Percentiles rank a stretch among this genome's conserved stretches.
Evolutionary conservation across 2,888 invertebrate species (phyloP).

Genomic region (Hyposoter didymator): DNA sequence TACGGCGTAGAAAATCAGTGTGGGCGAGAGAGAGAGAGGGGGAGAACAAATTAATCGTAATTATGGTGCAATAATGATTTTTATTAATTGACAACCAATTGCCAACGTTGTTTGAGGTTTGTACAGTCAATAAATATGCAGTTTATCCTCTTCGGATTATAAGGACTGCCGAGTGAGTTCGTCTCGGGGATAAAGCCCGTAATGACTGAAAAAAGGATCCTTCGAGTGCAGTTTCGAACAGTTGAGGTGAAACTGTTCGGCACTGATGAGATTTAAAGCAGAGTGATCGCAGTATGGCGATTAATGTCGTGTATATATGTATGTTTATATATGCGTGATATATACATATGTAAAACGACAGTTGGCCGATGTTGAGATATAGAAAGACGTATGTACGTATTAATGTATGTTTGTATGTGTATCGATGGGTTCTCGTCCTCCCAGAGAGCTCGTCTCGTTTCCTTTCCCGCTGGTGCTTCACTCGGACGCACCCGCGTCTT

Average conservation of each 20-base stretch:
- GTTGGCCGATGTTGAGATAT: background rate
- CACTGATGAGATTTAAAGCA: slow-evolving; percentile 10
- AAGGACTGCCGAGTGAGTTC: background rate
- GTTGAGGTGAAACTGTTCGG: background rate
- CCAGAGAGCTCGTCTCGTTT: slow-evolving; percentile 46
- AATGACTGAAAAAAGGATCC: background rate
- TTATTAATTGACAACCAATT: background rate
- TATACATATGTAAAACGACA: background rate
- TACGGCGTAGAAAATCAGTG: background rate
- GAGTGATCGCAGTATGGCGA: background rate
- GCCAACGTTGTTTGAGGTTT: background rate
- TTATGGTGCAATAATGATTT: slow-evolving; percentile 24
- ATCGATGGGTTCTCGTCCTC: slow-evolving; percentile 38
- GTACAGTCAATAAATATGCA: background rate
- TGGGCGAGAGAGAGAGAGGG: background rate
- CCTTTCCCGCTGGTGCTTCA: slow-evolving; percentile 52
- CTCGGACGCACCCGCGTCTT: slow-evolving; percentile 73
- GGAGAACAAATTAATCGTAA: background rate
- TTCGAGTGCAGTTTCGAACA: background rate
- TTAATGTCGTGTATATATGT: background rate
- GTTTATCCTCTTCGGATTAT: background rate
- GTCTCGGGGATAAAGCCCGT: background rate
- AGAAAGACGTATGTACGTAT: slow-evolving; percentile 11
- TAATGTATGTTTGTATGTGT: slow-evolving; percentile 19
- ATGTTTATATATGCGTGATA: background rate